phyloP scores from a whole-genome alignment of 2,113 vertebrate species.

The Rhynchopsitta pachyrhyncha region DNA sequence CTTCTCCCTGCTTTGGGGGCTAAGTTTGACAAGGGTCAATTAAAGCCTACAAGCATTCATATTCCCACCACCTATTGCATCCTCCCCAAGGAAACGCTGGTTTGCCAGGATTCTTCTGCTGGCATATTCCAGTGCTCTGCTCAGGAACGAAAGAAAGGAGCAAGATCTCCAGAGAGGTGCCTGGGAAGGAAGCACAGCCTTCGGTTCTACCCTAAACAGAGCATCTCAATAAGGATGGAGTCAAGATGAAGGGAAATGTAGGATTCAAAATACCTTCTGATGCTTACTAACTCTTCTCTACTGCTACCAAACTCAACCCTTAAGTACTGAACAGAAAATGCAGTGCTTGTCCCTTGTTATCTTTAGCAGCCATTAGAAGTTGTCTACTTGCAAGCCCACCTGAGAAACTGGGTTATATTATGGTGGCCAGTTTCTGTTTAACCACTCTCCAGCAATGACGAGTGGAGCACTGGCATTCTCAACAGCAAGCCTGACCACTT shows the following conservation, averaged over 20 bases:
- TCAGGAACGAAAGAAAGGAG: background rate
- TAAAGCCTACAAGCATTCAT: background rate
- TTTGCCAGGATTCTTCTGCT: background rate
- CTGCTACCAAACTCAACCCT: background rate
- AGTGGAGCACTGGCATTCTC: background rate
- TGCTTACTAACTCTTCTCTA: background rate
- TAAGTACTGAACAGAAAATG: background rate
- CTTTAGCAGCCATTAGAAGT: background rate
- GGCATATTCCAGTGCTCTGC: fast-evolving
- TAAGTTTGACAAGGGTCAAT: background rate
- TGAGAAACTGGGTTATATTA: background rate
- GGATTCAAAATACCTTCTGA: background rate
- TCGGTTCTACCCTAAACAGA: background rate
- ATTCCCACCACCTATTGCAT: background rate
- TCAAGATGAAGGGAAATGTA: background rate
- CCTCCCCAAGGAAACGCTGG: background rate
- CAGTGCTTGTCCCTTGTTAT: background rate
- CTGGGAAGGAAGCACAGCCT: background rate
- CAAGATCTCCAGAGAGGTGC: background rate
- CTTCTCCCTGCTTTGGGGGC: background rate
- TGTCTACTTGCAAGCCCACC: background rate
- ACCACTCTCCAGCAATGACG: background rate
- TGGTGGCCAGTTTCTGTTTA: background rate
- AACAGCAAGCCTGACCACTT: background rate
- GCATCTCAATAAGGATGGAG: background rate